Evolutionary conservation across 2,888 invertebrate species (phyloP).

Genomic region (Autographa gamma): DNA sequence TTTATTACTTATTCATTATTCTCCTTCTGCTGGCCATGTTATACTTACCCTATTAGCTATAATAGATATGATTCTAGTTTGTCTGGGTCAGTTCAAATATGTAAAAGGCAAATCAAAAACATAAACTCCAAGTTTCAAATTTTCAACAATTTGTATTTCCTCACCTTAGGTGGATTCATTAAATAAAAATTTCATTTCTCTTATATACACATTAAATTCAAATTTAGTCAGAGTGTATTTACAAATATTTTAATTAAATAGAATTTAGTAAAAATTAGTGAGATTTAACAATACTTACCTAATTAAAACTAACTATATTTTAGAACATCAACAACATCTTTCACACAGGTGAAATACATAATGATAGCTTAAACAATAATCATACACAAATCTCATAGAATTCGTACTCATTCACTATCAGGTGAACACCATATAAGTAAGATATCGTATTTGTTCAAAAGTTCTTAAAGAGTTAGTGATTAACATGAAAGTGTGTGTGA

Average conservation of each 20-base stretch:
- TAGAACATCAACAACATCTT: slow-evolving; percentile 88
- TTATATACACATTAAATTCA: slow-evolving; percentile 89
- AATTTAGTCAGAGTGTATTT: slow-evolving; percentile 89
- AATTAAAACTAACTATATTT: slow-evolving; percentile 83
- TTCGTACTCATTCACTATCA: slow-evolving; percentile 75
- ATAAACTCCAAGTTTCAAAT: slow-evolving; percentile 73
- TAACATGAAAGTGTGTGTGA: slow-evolving; percentile 66
- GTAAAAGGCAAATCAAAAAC: slow-evolving; percentile 50
- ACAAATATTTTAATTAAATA: slow-evolving; percentile 90
- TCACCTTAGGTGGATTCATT: slow-evolving; percentile 87
- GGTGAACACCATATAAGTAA: slow-evolving; percentile 76
- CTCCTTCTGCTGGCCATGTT: background rate
- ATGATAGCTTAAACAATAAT: slow-evolving; percentile 77
- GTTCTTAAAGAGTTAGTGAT: slow-evolving; percentile 66
- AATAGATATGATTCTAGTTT: background rate
- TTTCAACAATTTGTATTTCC: slow-evolving; percentile 88
- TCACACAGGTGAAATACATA: slow-evolving; percentile 84
- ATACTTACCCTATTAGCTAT: slow-evolving; percentile 2
- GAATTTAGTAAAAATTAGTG: slow-evolving; percentile 89
- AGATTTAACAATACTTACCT: slow-evolving; percentile 88
- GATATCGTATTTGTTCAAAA: slow-evolving; percentile 63
- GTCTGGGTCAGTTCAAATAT: slow-evolving; percentile 14
- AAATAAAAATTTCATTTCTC: slow-evolving; percentile 86
- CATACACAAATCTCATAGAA: slow-evolving; percentile 80
- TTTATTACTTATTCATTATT: background rate